Evolutionary conservation across 2,888 invertebrate species (phyloP), one percentile per base, ranked within the genome.

Genomic region (Synanthedon myopaeformis): DNA sequence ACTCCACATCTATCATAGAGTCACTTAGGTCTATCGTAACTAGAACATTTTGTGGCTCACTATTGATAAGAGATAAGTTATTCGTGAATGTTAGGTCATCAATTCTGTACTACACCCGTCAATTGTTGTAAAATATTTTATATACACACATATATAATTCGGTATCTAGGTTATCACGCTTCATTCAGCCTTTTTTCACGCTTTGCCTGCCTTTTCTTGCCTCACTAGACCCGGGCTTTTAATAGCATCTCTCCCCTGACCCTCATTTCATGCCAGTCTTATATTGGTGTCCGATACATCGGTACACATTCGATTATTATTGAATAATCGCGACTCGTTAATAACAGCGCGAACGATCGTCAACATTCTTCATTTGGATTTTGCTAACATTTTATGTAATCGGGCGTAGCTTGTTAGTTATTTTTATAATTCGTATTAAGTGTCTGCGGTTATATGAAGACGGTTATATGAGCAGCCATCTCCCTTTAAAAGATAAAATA

Each of bases 141-240:
- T 13, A 23, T 23, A 23, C 23, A 45, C n/a, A 45, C 4, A 45
- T 11, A 55, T 54, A 57, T 57, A 55, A 57, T 57, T 57, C 55
- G 55, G 55, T 53, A 53, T 74, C 63, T 76, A 70, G 76, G 75
- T 73, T 76, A 74, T 76, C 69, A 74, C 68, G 79, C 72, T 69
- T 51, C 55, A 51, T 51, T 51, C 55, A 52, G 56, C 53, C 58
- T 55, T 72, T 73, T 72, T 76, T 76, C 74, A 79, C 79, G 76
- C 74, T 62, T 66, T 65, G 70, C 58, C 67, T 71, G 70, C 67
- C 66, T 67, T 65, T 68, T 67, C 65, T 63, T 74, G 82, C 72
- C 66, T 74, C 72, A 68, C 55, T 76, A 64, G 60, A 49, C 66
- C 59, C 61, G 67, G 56, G 70, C 80, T 79, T 68, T 65, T 79